Percentiles rank a stretch among this genome's conserved stretches.
Conservation (phyloP, 2,888 invertebrate species). For the Platycnemis pennipes region DNA sequence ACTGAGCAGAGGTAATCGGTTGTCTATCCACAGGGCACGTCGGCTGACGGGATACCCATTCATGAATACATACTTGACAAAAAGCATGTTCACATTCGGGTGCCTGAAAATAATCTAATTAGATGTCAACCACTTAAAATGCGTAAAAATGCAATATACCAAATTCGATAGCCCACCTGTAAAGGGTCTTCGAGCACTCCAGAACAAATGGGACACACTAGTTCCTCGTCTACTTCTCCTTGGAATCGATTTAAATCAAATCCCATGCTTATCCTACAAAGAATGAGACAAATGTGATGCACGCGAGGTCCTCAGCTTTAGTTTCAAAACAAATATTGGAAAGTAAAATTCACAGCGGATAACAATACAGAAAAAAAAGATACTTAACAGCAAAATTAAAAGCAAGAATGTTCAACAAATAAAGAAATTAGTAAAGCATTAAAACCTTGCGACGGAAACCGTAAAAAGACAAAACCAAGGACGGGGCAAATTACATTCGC, state of each 20-base stretch:
- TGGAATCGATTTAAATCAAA: constrained; percentile 96
- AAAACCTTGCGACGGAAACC: neutral
- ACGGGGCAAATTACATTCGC: neutral
- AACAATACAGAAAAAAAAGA: neutral
- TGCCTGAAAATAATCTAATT: constrained; percentile 83
- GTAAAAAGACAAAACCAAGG: neutral
- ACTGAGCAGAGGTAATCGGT: constrained; percentile 92
- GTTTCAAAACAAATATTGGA: neutral
- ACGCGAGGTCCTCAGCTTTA: neutral
- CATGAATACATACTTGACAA: constrained; percentile 95
- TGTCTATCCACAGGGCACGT: constrained; percentile 97
- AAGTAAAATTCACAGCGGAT: neutral
- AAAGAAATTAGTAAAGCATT: neutral
- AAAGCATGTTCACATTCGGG: constrained; percentile 98
- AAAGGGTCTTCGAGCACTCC: constrained; percentile 96
- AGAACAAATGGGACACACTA: constrained; percentile 97
- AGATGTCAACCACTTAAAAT: neutral
- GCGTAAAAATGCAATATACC: constrained; percentile 28
- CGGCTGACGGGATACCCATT: constrained; percentile 96
- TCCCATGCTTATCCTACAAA: constrained; percentile 85
- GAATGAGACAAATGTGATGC: neutral
- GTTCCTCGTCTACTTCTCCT: constrained; percentile 97
- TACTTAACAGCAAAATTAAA: neutral
- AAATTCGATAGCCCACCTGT: constrained; percentile 87
- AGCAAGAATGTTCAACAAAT: neutral